Conservation (phyloP, 2,797 vertebrate genomes). For the Esox lucius region DNA sequence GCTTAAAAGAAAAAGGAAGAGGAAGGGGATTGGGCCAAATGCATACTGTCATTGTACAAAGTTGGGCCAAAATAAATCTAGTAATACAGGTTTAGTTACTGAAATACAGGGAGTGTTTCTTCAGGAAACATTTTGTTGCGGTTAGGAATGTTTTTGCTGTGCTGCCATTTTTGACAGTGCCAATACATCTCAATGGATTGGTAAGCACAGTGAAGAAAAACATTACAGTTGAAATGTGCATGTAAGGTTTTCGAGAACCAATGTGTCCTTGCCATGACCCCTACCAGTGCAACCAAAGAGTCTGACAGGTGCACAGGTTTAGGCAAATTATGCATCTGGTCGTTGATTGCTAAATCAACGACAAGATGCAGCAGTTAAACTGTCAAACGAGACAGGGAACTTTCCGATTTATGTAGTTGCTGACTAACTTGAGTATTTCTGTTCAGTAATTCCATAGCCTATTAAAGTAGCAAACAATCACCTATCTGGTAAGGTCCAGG, state of each 20-base stretch:
- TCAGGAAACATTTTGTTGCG: no score
- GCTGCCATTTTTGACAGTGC: background rate
- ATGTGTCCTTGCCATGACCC: background rate
- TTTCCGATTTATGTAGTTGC: no score
- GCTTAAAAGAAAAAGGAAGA: no score
- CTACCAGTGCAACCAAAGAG: background rate
- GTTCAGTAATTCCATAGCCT: no score
- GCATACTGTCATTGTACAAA: no score
- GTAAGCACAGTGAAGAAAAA: background rate
- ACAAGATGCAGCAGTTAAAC: no score
- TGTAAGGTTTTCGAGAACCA: background rate
- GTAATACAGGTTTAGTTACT: no score
- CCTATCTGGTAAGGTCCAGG: conserved; percentile 53
- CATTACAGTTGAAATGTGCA: background rate
- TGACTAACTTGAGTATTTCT: no score
- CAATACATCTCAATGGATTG: background rate
- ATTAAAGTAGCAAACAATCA: conserved; percentile 15
- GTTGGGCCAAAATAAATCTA: no score
- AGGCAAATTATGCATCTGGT: background rate
- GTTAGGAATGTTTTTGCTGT: background rate
- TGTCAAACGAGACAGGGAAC: no score
- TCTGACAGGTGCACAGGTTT: background rate
- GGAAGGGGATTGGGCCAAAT: no score
- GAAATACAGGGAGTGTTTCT: no score
- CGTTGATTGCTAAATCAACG: background rate